phyloP scores from a whole-genome alignment of 1,140 invertebrate species.

The Hetaerina americana region DNA sequence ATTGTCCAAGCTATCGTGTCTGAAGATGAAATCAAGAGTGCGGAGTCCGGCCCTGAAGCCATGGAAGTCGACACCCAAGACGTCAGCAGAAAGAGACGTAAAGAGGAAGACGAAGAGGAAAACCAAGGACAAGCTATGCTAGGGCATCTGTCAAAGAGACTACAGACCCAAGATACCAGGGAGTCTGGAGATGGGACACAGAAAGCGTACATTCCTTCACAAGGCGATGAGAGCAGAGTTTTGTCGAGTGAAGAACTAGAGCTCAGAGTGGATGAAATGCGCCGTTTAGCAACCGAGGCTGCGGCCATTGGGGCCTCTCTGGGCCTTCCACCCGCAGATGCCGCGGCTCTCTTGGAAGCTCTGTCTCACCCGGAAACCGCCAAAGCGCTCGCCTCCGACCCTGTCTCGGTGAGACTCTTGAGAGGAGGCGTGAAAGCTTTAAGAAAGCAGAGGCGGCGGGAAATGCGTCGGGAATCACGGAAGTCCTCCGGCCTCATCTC shows the following conservation, averaged over 20 bases:
- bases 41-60: neutral
- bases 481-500: neutral
- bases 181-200: neutral
- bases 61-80: conserved; percentile 16
- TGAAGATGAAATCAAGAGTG: conserved; percentile 1
- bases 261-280: neutral
- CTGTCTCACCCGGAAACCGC: conserved; percentile 44
- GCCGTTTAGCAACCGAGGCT: conserved; percentile 34
- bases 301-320: conserved; percentile 54
- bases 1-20: conserved; percentile 19
- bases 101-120: conserved; percentile 21
- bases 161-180: neutral
- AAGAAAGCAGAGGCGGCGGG: neutral
- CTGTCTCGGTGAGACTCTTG: conserved; percentile 49
- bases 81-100: conserved; percentile 17
- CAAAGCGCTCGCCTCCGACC: conserved; percentile 40
- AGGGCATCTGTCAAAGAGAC: neutral
- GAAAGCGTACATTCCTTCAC: neutral
- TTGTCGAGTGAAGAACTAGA: neutral
- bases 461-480: neutral
- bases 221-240: neutral
- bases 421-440: conserved; percentile 38
- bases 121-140: conserved; percentile 10
- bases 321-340: conserved; percentile 47
- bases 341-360: conserved; percentile 35